Evolutionary conservation across 2,888 invertebrate genomes (phyloP).

Genomic region (Frankliniella intonsa): DNA sequence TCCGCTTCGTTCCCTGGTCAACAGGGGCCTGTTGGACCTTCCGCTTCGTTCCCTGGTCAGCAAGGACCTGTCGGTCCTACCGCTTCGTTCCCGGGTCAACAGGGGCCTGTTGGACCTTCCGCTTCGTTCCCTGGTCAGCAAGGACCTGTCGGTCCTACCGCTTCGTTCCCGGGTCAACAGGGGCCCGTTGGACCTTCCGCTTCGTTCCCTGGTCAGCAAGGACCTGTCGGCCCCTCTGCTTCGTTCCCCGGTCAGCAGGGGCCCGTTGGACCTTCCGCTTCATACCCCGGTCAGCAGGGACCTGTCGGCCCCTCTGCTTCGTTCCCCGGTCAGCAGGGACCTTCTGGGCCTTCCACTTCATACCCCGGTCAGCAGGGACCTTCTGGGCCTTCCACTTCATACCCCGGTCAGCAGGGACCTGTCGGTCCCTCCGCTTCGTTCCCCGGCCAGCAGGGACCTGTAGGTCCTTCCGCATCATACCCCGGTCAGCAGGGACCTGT

Average conservation of each 20-base stretch:
- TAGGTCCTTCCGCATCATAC: slow-evolving; percentile 35
- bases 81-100: slow-evolving; percentile 36
- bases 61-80: slow-evolving; percentile 39
- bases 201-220: slow-evolving; percentile 37
- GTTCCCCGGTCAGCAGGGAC: slow-evolving; percentile 36
- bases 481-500: slow-evolving; percentile 39
- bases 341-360: slow-evolving; percentile 33
- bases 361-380: slow-evolving; percentile 26
- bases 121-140: slow-evolving; percentile 35
- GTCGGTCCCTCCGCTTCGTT: slow-evolving; percentile 27
- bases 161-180: slow-evolving; percentile 35
- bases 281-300: slow-evolving; percentile 33
- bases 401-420: not conserved
- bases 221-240: slow-evolving; percentile 43
- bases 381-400: not conserved
- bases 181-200: slow-evolving; percentile 37
- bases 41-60: slow-evolving; percentile 37
- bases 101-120: slow-evolving; percentile 38
- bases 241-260: slow-evolving; percentile 41
- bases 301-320: slow-evolving; percentile 33
- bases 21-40: slow-evolving; percentile 39
- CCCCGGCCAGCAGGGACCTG: slow-evolving; percentile 38
- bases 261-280: slow-evolving; percentile 39
- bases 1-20: slow-evolving; percentile 38
- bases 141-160: slow-evolving; percentile 37